A percentile compares a stretch with the other conserved stretches of the same genome.
Conservation (phyloP, 1,140 invertebrate genomes). For the Leptinotarsa lineolata region DNA sequence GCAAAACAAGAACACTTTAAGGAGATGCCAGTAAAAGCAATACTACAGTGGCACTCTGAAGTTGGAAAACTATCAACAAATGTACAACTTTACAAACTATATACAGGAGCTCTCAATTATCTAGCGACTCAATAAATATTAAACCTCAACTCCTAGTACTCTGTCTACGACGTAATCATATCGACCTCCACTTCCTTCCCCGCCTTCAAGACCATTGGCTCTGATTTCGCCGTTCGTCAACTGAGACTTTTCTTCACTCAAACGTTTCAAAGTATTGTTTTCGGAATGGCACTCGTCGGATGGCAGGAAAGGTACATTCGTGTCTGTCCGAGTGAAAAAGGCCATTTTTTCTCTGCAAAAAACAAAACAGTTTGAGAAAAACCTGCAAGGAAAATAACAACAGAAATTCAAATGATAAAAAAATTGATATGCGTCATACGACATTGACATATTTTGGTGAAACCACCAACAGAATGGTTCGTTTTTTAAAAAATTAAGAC, state of each 20-base stretch:
- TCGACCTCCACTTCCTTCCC: slow-evolving; percentile 51
- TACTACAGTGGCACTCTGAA: slow-evolving; percentile 13
- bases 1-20: slow-evolving; percentile 17
- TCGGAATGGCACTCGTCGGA: slow-evolving; percentile 62
- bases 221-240: slow-evolving; percentile 8
- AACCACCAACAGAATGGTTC: too few relatives aligned
- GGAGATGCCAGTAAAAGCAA: slow-evolving; percentile 24
- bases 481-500: too few relatives aligned
- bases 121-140: slow-evolving; percentile 32
- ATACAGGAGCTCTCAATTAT: slow-evolving; percentile 15
- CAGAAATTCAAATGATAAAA: too few relatives aligned
- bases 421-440: too few relatives aligned
- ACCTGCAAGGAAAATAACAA: too few relatives aligned
- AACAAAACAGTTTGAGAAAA: slow-evolving; percentile 30
- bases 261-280: slow-evolving; percentile 27
- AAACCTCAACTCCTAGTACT: slow-evolving; percentile 71
- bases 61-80: slow-evolving; percentile 1
- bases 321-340: slow-evolving; percentile 84
- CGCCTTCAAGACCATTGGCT: slow-evolving; percentile 7
- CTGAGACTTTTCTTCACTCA: slow-evolving; percentile 23
- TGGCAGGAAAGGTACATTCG: slow-evolving; percentile 77
- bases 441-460: too few relatives aligned
- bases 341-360: slow-evolving; percentile 89
- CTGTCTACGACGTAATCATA: slow-evolving; percentile 72
- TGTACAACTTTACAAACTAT: slow-evolving; percentile 25